Percentiles rank a stretch among this genome's conserved stretches.
These are phyloP conservation scores for Oncorhynchus tshawytscha DNA, from an alignment of 2,113 vertebrate species.

Conservation along the genomic window DNA sequence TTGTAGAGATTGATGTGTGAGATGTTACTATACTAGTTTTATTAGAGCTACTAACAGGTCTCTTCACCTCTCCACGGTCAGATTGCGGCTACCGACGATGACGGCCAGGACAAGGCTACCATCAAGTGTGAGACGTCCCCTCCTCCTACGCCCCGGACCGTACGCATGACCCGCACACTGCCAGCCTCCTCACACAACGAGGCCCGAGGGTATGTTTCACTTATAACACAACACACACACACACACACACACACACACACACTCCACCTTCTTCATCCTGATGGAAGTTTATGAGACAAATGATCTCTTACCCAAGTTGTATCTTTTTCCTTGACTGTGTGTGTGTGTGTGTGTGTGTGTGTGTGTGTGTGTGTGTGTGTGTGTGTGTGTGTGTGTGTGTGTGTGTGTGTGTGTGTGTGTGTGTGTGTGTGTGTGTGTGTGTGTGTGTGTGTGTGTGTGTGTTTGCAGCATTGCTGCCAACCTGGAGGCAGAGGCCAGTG, in stretches of 20 bases:
- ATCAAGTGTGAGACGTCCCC: slow-evolving; percentile 99
- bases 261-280: not conserved
- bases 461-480: slow-evolving; percentile 83
- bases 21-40: not conserved
- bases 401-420: slow-evolving; percentile 20
- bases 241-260: too few relatives aligned
- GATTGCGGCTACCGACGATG: slow-evolving; percentile 97
- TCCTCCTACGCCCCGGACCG: slow-evolving; percentile 88
- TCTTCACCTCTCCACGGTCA: slow-evolving; percentile 41
- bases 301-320: not conserved
- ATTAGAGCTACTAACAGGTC: not conserved
- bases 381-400: slow-evolving; percentile 9
- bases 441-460: slow-evolving; percentile 19
- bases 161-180: slow-evolving; percentile 96
- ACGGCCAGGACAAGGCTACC: slow-evolving; percentile 96
- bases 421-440: slow-evolving; percentile 14
- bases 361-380: too few relatives aligned
- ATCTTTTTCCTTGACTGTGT: not conserved
- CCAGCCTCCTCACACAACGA: slow-evolving; percentile 96
- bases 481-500: slow-evolving; percentile 87
- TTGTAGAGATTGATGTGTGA: not conserved
- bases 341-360: too few relatives aligned
- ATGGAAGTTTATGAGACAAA: not conserved
- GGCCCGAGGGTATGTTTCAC: slow-evolving; percentile 79
- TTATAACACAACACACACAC: not conserved